These are phyloP conservation scores for Drosophila cardini DNA, from an alignment of 1,140 invertebrate species.

Conservation along the genomic window DNA sequence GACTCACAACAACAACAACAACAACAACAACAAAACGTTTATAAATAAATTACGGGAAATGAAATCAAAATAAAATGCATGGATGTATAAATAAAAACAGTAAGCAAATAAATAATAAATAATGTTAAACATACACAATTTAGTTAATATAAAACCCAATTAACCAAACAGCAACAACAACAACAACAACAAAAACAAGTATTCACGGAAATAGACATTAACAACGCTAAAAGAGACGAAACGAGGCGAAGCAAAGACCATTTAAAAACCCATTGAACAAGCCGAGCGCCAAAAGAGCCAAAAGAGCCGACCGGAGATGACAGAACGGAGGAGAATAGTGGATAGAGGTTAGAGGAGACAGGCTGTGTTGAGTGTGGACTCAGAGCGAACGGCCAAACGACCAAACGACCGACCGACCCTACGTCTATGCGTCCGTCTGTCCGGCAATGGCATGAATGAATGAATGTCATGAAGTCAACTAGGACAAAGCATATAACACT, in stretches of 20 bases:
- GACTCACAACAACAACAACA: conserved; percentile 15
- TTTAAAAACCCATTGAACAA: conserved; percentile 65
- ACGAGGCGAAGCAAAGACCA: conserved; percentile 45
- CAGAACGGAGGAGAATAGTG: neutral
- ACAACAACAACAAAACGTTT: conserved; percentile 1
- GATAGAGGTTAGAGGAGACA: neutral
- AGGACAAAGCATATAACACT: conserved; percentile 81
- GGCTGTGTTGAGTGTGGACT: neutral
- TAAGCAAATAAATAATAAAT: conserved; percentile 56
- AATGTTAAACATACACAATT: conserved; percentile 66
- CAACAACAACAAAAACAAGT: conserved; percentile 26
- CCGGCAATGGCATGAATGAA: conserved; percentile 70
- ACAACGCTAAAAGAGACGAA: conserved; percentile 37
- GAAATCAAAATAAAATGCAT: conserved; percentile 53
- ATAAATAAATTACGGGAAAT: conserved; percentile 72
- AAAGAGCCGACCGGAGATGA: conserved; percentile 39
- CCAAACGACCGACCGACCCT: conserved; percentile 18
- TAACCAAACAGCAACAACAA: conserved; percentile 54
- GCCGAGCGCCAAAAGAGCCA: conserved; percentile 43
- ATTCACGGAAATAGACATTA: conserved; percentile 24
- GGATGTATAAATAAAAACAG: conserved; percentile 22
- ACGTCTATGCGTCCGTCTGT: neutral
- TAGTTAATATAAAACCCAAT: conserved; percentile 79
- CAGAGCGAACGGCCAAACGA: conserved; percentile 1
- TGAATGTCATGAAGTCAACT: conserved; percentile 82